Percentiles rank a stretch among this genome's conserved stretches.
These are phyloP conservation scores for Glaucidium brasilianum DNA, from an alignment of 2,113 vertebrate species.

Conservation along the genomic window DNA sequence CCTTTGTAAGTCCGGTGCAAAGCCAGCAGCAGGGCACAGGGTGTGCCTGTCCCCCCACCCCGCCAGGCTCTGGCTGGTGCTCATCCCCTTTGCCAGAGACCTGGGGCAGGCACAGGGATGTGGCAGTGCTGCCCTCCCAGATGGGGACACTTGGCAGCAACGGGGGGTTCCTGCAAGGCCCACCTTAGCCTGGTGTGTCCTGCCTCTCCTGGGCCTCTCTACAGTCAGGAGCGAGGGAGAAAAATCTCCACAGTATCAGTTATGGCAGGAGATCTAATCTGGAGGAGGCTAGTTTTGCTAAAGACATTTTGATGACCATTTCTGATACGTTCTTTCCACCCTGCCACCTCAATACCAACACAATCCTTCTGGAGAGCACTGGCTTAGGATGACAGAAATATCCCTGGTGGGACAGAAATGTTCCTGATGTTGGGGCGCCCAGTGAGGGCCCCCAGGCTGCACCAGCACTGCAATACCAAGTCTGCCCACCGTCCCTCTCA, in stretches of 20 bases:
- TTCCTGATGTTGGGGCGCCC: background rate
- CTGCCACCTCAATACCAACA: background rate
- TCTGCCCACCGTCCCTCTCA: background rate
- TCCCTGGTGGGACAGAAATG: background rate
- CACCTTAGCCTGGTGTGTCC: background rate
- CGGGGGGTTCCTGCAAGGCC: background rate
- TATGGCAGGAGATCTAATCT: background rate
- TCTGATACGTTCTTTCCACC: background rate
- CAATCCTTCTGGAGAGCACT: background rate
- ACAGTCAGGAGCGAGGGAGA: background rate
- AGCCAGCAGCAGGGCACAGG: background rate
- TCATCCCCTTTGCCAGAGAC: background rate
- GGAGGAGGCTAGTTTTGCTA: background rate
- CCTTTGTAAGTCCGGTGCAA: background rate
- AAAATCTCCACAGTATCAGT: background rate
- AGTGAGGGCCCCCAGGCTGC: accelerated
- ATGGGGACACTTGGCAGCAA: accelerated
- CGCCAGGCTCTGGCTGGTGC: background rate
- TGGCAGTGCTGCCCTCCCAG: background rate
- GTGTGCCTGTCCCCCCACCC: background rate
- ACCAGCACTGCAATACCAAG: accelerated
- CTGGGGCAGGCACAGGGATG: background rate
- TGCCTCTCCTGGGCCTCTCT: background rate
- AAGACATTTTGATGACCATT: background rate
- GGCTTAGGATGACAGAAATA: background rate